These are phyloP conservation scores for Plebejus argus DNA, from an alignment of 2,888 invertebrate genomes.

Conservation along the genomic window DNA sequence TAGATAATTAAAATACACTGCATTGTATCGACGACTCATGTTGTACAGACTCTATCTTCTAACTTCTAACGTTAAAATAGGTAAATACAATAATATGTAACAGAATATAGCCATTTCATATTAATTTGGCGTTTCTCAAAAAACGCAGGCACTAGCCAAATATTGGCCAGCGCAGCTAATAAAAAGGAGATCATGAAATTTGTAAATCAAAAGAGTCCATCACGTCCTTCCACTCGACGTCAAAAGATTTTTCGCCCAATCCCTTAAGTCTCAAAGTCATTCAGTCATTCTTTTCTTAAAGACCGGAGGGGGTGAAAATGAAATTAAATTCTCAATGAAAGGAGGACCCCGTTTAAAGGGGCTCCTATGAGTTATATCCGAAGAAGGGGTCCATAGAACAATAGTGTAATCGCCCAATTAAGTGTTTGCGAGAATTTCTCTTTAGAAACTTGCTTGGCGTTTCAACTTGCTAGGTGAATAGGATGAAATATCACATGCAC, in stretches of 20 bases:
- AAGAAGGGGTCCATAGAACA: constrained; percentile 66
- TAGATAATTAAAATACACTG: background rate
- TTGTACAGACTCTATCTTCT: background rate
- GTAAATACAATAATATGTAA: too few relatives aligned
- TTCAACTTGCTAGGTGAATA: background rate
- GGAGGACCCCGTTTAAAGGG: constrained; percentile 71
- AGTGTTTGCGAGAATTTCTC: constrained; percentile 66
- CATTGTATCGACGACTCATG: background rate
- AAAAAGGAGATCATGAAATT: constrained; percentile 24
- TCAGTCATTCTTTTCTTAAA: constrained; percentile 76
- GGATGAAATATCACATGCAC: background rate
- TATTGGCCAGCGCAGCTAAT: background rate
- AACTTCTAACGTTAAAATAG: background rate
- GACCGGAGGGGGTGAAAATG: constrained; percentile 74
- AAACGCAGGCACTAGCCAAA: background rate
- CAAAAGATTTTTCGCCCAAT: constrained; percentile 55
- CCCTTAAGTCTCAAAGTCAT: constrained; percentile 59
- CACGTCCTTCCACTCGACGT: constrained; percentile 34
- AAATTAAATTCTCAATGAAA: constrained; percentile 79
- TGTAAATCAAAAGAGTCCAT: constrained; percentile 21
- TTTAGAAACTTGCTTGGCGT: constrained; percentile 39
- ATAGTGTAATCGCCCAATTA: constrained; percentile 79
- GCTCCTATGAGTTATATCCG: constrained; percentile 73
- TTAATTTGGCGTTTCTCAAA: too few relatives aligned
- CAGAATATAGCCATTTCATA: too few relatives aligned